Evolutionary conservation across 2,113 vertebrate species (phyloP).

Genomic region (Strix aluco): DNA sequence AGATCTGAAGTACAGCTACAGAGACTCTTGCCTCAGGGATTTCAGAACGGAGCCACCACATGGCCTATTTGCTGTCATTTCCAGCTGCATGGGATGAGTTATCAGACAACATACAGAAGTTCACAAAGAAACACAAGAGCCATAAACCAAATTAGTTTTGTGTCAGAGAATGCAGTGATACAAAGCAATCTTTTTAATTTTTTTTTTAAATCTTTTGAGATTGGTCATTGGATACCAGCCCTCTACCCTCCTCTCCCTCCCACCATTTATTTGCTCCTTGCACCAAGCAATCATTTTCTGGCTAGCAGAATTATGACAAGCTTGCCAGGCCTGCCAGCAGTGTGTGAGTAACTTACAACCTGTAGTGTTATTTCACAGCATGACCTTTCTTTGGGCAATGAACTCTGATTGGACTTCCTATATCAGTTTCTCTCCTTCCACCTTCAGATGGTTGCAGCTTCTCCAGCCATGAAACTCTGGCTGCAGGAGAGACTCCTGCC

Average conservation of each 20-base stretch:
- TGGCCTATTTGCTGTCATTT: background rate
- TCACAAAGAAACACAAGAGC: background rate
- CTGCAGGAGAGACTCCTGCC: background rate
- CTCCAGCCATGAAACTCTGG: background rate
- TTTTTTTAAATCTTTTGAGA: background rate
- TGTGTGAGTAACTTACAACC: background rate
- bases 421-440: background rate
- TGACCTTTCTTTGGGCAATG: background rate
- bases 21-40: background rate
- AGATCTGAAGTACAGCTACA: background rate
- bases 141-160: background rate
- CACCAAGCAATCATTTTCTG: background rate
- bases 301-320: background rate
- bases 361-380: background rate
- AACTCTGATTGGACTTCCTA: background rate
- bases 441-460: background rate
- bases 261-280: background rate
- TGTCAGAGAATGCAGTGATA: background rate
- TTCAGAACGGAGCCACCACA: background rate
- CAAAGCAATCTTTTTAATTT: background rate
- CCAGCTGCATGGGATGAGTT: background rate
- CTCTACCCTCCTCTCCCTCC: fast-evolving
- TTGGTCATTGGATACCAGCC: background rate
- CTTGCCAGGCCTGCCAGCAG: background rate
- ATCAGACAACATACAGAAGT: background rate